Base-by-base conservation (phyloP, 2,888 invertebrate species). In the Phyllotreta striolata region DNA sequence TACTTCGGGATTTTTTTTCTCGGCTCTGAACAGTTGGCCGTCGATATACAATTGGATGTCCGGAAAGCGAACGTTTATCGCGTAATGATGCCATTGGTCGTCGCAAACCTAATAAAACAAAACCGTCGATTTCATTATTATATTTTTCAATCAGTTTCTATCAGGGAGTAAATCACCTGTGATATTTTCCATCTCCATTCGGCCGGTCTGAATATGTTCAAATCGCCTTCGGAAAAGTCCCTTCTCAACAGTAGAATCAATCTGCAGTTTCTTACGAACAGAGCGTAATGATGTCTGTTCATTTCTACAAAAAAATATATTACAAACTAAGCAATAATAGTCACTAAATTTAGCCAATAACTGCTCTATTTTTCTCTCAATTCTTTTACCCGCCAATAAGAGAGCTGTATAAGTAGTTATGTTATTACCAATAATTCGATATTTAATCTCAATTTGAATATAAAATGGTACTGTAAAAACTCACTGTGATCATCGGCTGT, bases 101-200 rank as follows among this genome's bases (percentile, higher is more conserved):
- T 99, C 98, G 84, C 98, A 98, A 55, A 94, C 92, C 88, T 91
- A 70, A n/a, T 24, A 39, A 47, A 35, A 63, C 2, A 3, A 51
- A 24, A 12, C 9, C 12, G 39, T 13, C 12, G 9, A 37, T 51
- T 39, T 8, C 3, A 38, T 9, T 10, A 46, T 35, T 10, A 46
- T 35, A 40, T 34, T 57, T 55, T 62, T 39, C 35, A 7, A 5
- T 8, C 41, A 59, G 56, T 24, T 46, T 40, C 34, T 39, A 43
- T 10, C 46, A n/a, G n/a, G 34, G 9, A 14, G 44, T 13, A n/a
- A 55, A 61, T 66, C 69, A 95, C 93, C 85, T 96, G 93, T 0
- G 95, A 90, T 61, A 98, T 85, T 82, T 95, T 95, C 98, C 98
- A 99, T 72, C 98, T 88, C 97, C 98, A 99, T 83, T 99, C 98